phyloP scores from a whole-genome alignment of 2,797 vertebrate genomes.

The Tachyglossus aculeatus region DNA sequence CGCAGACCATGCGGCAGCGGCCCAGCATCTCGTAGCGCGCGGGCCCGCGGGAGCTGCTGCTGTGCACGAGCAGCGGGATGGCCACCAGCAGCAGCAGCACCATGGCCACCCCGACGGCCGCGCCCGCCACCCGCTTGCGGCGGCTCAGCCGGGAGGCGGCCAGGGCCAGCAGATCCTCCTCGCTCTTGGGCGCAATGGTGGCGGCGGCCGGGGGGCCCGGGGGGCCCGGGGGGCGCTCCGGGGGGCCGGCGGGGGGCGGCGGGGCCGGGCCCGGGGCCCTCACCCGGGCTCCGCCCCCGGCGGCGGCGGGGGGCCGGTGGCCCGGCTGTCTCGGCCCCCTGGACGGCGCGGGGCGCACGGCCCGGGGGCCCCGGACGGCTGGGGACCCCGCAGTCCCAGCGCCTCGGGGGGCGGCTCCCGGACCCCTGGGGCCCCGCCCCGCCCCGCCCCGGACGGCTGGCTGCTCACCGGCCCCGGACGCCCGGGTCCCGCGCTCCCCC shows the following conservation, averaged over 20 bases:
- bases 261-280: constrained; percentile 7
- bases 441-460: constrained; percentile 17
- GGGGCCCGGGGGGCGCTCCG: constrained; percentile 32
- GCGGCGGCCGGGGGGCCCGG: constrained; percentile 66
- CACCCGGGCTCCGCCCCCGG: constrained; percentile 34
- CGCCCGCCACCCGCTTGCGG: constrained; percentile 92
- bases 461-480: constrained; percentile 19
- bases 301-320: not conserved
- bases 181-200: constrained; percentile 92
- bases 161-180: constrained; percentile 95
- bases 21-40: constrained; percentile 93
- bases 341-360: not conserved
- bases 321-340: not conserved
- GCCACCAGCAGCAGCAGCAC: constrained; percentile 92
- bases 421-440: no score
- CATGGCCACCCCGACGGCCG: constrained; percentile 95
- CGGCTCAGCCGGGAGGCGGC: constrained; percentile 91
- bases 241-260: not conserved
- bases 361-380: constrained; percentile 4
- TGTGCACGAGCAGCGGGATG: constrained; percentile 95
- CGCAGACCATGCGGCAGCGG: constrained; percentile 93
- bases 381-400: constrained; percentile 6
- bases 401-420: constrained; percentile 7
- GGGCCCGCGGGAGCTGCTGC: constrained; percentile 87
- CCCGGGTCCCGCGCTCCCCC: not conserved